A percentile compares a stretch with the other conserved stretches of the same genome.
Conservation (phyloP, 1,140 invertebrate genomes). For the Pteromalus puparum region DNA sequence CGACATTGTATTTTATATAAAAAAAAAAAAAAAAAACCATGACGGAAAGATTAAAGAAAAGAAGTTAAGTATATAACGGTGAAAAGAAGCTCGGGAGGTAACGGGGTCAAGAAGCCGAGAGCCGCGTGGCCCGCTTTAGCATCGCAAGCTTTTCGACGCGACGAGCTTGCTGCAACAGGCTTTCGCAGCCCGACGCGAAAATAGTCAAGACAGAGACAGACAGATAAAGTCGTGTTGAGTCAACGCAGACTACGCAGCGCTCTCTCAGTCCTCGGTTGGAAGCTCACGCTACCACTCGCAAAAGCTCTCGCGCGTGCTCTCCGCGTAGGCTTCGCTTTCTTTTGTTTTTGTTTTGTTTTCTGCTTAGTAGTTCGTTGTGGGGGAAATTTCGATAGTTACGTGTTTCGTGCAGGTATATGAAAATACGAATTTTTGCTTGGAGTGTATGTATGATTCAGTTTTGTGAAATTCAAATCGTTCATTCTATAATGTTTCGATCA, state of each 20-base stretch:
- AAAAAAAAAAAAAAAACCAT: too few species aligned
- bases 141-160: background rate
- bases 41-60: background rate
- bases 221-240: background rate
- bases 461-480: too few species aligned
- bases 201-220: background rate
- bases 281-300: slow-evolving; percentile 3
- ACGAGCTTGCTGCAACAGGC: slow-evolving; percentile 27
- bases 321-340: too few species aligned
- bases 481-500: too few species aligned
- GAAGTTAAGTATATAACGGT: background rate
- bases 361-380: background rate
- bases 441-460: too few species aligned
- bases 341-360: slow-evolving; percentile 2
- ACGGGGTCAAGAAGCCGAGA: slow-evolving; percentile 6
- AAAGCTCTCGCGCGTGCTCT: background rate
- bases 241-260: background rate
- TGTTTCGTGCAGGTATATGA: too few species aligned
- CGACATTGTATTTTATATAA: too few species aligned
- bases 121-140: background rate
- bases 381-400: too few species aligned
- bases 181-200: background rate
- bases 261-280: slow-evolving; percentile 33
- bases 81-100: background rate
- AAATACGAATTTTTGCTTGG: too few species aligned